Evolutionary conservation across 2,888 invertebrate genomes (phyloP), one percentile per base, ranked within the genome.

Genomic region (Yponomeuta cagnagella): DNA sequence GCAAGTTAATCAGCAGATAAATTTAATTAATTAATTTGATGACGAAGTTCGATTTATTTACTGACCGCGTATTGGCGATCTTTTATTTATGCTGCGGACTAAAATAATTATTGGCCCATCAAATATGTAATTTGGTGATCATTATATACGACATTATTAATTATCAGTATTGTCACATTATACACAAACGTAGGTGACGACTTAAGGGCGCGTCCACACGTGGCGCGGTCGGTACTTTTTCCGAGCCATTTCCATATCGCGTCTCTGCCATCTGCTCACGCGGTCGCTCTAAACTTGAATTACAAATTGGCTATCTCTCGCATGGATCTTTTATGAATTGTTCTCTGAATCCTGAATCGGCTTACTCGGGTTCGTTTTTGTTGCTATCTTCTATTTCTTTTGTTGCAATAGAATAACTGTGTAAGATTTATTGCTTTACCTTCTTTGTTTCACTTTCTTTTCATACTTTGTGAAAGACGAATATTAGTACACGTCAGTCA

Each of bases 241-340:
- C 69, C 48, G 66, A 77, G 74, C 80, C 82, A 89, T 89, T 89
- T 87, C 87, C 90, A 89, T 90, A 71, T 71, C 71, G 69, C 37
- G 58, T 65, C 31, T 37, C 63, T n/a, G 12, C 71, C 68, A 90
- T 90, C 90, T 80, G 76, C 78, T 77, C 75, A 77, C 76, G 78
- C 77, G 76, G 77, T 75, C 76, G 73, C 73, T 76, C 75, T 74
- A 78, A 76, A 76, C 73, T 68, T 68, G 75, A 73, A 73, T 82
- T 81, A 82, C 86, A 86, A 87, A 85, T 85, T 83, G 87, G 83
- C 86, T 89, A 89, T 89, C 89, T 80, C 73, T 78, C 74, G 81
- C 85, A 86, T 86, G 87, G 85, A 89, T 89, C 88, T 83, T 80
- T 77, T 82, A 84, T 82, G 86, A 73, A 75, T 73, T 72, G 74